Base-by-base conservation (phyloP, 2,113 vertebrate genomes). In the Electrona antarctica region DNA sequence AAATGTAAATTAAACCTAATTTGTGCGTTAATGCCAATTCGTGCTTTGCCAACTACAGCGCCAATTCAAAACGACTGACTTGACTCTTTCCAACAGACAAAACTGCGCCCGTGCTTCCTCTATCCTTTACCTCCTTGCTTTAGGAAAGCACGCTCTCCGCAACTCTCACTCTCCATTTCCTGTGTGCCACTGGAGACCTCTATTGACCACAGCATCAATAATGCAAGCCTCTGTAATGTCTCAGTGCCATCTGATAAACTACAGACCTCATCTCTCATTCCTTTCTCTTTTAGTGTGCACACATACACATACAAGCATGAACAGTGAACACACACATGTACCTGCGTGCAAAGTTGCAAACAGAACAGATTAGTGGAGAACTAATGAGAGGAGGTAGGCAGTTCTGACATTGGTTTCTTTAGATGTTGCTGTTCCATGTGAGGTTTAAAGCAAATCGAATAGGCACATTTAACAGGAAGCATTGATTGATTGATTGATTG, bases 121-220 rank as follows among this genome's bases (percentile, higher is more conserved):
- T 12, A 54, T 64, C 60, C 9, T 7, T 50, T 70, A 64, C 45
- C 49, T 14, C 49, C 49, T 13, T 7, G 0, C 47, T 14, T 14
- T 11, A 66, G 60, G 71, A 54, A 71, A 6, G 78, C 84, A 80
- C 77, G 78, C 82, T 41, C 76, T 67, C 79, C 49, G 74, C 83
- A 83, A 77, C 46, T 11, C 67, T 87, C 83, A 81, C 74, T 85
- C 80, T 84, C 77, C 77, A 58, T 77, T 82, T 85, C 78, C 83
- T 88, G 86, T 81, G 72, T 83, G 82, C 83, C 89, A 83, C 86
- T 83, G 71, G 85, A 83, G 90, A 92, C 90, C 86, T 91, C 90
- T 86, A 87, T 89, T 92, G 92, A 91, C 86, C 89, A 80, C 81
- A 80, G 78, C 80, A 91, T 91, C 90, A 92, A 93, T 93, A 90